Base-by-base conservation (phyloP, 2,888 invertebrate species). In the Platerodrilus igneus region DNA sequence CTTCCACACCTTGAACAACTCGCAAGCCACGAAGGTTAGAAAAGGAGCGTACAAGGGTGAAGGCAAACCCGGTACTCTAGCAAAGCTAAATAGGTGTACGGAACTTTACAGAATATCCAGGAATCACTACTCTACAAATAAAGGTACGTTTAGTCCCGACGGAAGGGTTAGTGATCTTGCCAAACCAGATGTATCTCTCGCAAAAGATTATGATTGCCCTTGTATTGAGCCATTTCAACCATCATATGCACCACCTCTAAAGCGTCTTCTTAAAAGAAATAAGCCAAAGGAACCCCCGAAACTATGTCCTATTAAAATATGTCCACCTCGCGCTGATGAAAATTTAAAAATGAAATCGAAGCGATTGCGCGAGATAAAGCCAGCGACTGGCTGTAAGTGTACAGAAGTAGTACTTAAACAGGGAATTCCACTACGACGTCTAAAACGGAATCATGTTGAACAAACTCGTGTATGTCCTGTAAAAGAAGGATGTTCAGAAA, bases 261-360 rank as follows among this genome's bases (percentile, higher is more conserved):
- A 17, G 9, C 32, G 31, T 7, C 38, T 21, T 16, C 10, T 2
- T 6, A 35, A 27, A n/a, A 14, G 20, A 5, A 8, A 8, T 16
- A 6, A 10, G n/a, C 22, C 27, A 2, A 7, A 15, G 7, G 32
- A 38, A 16, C 20, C 11, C 2, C 9, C 17, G 0, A 20, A 17
- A 13, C 8, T n/a, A 9, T 38, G 38, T 20, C 20, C 32, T 2
- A 2, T 8, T 5, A 11, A 2, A 4, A 7, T 15, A 18, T 17
- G 20, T n/a, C 25, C 34, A 13, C 21, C 30, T 2, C 37, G 48
- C 9, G 48, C 52, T 5, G 50, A 53, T 19, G 51, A 33, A n/a
- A 20, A 26, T 7, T 29, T 45, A n/a, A 30, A 32, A 23, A 19
- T 47, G 7, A 29, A 15, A 9, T 31, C 15, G 14, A 51, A 46